Evolutionary conservation across 2,113 vertebrate species (phyloP), one percentile per base, ranked within the genome.

Genomic region (Leucoraja erinaceus): DNA sequence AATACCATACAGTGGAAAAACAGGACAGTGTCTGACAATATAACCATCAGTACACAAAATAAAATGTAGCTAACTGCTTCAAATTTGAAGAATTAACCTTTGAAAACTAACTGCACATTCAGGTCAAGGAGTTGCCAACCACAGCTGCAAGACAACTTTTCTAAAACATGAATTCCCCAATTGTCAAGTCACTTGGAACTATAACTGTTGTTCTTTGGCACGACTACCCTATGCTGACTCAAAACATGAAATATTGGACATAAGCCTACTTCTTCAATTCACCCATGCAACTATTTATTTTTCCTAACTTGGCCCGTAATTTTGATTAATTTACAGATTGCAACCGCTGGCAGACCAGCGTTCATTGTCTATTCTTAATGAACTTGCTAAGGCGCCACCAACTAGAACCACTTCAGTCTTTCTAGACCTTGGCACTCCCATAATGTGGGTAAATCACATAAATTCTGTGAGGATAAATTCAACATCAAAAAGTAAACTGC

Each of bases 151-250:
- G 66, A 18, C 66, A 91, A 74, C 33, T 47, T 91, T 70, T 54
- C 90, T 72, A 91, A 91, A 91, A 91, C 90, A 91, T 74, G 68
- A 68, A 91, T 74, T 91, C 66, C 68, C 72, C 33, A 91, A 91
- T 72, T 91, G 66, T 91, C 90, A 11, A 91, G 90, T 91, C 38
- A 11, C 90, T 72, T 91, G 90, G 68, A 70, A 72, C 33, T 54
- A 33, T 47, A 38, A 74, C 90, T n/a, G 90, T 33, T 72, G 31
- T 72, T 91, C 66, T 91, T 68, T 91, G 90, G 90, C 90, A 72
- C 8, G 20, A 47, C 38, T 91, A 38, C 90, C 90, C 88, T 18
- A 72, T 47, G 22, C 20, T 91, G 90, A 91, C 38, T 72, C 68
- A 91, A 72, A 91, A 20, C 90, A 91, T 91, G 38, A 72, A 91